phyloP scores from a whole-genome alignment of 2,113 vertebrate species.

The Gallinago paraguaiae region DNA sequence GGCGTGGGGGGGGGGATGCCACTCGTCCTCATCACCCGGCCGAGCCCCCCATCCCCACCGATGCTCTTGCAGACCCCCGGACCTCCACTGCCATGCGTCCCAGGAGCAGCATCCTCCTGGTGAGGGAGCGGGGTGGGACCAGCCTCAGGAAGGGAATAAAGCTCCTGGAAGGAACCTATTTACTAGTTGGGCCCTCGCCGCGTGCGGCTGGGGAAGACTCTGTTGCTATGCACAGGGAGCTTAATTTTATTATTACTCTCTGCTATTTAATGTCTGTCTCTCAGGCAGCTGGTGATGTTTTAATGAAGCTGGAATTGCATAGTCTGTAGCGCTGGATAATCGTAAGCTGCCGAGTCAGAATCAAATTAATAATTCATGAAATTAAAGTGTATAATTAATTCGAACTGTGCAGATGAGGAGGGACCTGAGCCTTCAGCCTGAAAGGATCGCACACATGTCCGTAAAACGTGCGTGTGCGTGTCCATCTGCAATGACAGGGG shows the following conservation, averaged over 20 bases:
- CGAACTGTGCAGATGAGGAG: constrained; percentile 80
- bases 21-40: rapidly evolving
- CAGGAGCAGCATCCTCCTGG: background rate
- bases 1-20: background rate
- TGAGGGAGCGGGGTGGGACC: background rate
- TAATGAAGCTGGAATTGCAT: constrained; percentile 92
- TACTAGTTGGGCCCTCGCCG: constrained; percentile 43
- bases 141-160: background rate
- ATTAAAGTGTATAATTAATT: constrained; percentile 99
- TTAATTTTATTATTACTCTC: constrained; percentile 89
- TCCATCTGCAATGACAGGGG: rapidly evolving
- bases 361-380: constrained; percentile 99
- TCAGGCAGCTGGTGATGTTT: constrained; percentile 92
- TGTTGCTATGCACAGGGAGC: constrained; percentile 76
- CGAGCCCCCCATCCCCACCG: background rate
- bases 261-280: constrained; percentile 89
- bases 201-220: constrained; percentile 63
- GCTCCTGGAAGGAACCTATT: constrained; percentile 31
- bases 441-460: constrained; percentile 28
- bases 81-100: background rate
- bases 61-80: background rate
- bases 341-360: constrained; percentile 98
- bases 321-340: constrained; percentile 89
- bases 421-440: constrained; percentile 61
- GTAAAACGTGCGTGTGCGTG: background rate